Base-by-base conservation (phyloP, 92 coral and sea anemone species). In the Bergia sp. region DNA sequence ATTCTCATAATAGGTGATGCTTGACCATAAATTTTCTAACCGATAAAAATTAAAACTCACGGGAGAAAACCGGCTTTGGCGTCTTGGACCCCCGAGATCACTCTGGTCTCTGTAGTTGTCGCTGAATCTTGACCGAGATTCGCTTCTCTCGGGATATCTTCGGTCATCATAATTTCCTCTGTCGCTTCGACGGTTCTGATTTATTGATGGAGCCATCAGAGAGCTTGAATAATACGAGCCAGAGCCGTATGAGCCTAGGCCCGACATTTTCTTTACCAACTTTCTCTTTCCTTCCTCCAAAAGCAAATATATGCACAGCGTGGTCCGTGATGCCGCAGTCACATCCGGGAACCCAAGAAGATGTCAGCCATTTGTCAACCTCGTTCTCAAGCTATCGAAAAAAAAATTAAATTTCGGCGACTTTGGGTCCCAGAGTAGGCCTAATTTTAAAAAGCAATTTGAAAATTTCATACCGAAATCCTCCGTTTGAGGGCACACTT, bases 41-140 rank as follows among this genome's bases (percentile, higher is more conserved):
- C 41, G 21, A 20, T 69, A 65, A 20, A 82, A 79, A 42, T 18
- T 10, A 37, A 47, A 84, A 84, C 87, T 84, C 65, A 84, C 87
- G 87, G 87, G 87, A 44, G 87, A 84, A 84, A 84, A 84, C 29
- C 87, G 77, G 37, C 87, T 84, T 72, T 84, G 87, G 47, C 87
- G 87, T 84, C 87, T 72, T 55, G 65, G 69, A 18, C 23, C 41
- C 4, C 77, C 77, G 21, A 84, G 29, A 71, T 84, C 87, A n/a
- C 47, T 80, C 69, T 61, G 69, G 23, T 80, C 85, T 15, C 85
- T 39, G 65, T 84, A 72, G 38, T 38, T 84, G 53, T 84, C 87
- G 37, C 87, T 47, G 37, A 84, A 84, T 37, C 87, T 45, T 18
- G 85, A 80, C 29, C 87, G 87, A 71, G n/a, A 21, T 47, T 84